Conservation (phyloP, 2,797 vertebrate species). For the Apodemus agrarius region DNA sequence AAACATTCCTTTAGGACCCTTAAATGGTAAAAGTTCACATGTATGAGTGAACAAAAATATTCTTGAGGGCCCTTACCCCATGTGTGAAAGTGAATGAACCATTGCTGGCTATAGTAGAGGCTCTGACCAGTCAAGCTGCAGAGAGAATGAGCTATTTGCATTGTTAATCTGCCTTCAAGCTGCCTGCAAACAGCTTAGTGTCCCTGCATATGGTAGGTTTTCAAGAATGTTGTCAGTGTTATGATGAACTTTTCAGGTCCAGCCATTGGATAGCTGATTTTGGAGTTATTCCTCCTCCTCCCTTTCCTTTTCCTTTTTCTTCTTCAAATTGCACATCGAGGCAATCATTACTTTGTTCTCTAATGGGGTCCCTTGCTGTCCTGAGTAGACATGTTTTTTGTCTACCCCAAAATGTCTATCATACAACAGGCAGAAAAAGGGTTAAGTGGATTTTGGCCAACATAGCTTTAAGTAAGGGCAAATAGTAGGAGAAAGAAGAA, state of each 20-base stretch:
- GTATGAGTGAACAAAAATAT: too few species aligned
- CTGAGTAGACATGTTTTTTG: not conserved
- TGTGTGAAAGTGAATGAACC: not conserved
- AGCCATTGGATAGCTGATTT: not conserved
- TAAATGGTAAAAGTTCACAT: not conserved
- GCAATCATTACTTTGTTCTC: not conserved
- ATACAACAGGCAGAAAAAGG: not conserved
- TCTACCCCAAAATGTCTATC: not conserved
- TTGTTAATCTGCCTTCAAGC: not conserved
- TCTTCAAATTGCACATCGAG: not conserved
- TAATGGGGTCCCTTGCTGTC: not conserved
- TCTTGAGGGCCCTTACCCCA: not conserved
- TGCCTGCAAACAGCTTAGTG: not conserved
- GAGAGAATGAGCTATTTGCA: too few species aligned
- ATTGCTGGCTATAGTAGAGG: not conserved
- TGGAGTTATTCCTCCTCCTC: not conserved
- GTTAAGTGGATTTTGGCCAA: not conserved
- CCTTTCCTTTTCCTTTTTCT: too few species aligned
- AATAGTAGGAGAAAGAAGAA: not conserved
- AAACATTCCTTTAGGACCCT: not conserved
- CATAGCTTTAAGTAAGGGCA: not conserved
- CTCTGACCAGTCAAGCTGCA: not conserved
- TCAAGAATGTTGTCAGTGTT: not conserved
- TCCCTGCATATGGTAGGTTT: not conserved
- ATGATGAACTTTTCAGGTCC: not conserved